Conservation (phyloP, 2,888 invertebrate genomes). For the Julus scandinavius region DNA sequence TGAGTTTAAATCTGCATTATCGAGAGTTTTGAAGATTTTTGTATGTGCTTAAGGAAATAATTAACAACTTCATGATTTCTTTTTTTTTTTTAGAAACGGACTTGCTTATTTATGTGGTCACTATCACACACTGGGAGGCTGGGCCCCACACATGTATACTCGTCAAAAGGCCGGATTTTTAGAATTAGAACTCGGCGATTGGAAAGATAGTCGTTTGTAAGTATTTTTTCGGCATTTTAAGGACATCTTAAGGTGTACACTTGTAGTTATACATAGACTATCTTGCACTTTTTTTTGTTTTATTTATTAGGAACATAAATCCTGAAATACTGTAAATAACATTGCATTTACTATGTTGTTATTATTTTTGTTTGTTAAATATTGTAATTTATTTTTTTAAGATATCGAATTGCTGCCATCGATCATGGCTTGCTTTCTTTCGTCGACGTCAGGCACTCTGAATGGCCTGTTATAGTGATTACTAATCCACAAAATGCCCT, state of each 20-base stretch:
- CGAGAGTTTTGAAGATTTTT: too few relatives aligned
- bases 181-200: conserved; percentile 90
- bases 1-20: too few relatives aligned
- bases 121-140: conserved; percentile 83
- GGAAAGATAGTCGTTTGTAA: conserved; percentile 89
- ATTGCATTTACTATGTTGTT: too few relatives aligned
- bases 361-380: too few relatives aligned
- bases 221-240: conserved; percentile 59
- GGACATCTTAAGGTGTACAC: too few relatives aligned
- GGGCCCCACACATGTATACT: conserved; percentile 86
- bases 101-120: conserved; percentile 90
- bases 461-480: conserved; percentile 84
- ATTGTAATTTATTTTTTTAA: conserved; percentile 63
- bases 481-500: conserved; percentile 91
- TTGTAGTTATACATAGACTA: too few relatives aligned
- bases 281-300: too few relatives aligned
- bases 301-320: too few relatives aligned
- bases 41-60: too few relatives aligned
- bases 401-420: conserved; percentile 83
- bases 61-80: background rate
- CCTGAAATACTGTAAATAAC: too few relatives aligned
- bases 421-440: conserved; percentile 91
- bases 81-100: conserved; percentile 64
- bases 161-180: conserved; percentile 83
- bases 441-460: conserved; percentile 77